These are phyloP conservation scores for Coreoperca whiteheadi DNA, from an alignment of 2,113 vertebrate genomes.

Conservation along the genomic window DNA sequence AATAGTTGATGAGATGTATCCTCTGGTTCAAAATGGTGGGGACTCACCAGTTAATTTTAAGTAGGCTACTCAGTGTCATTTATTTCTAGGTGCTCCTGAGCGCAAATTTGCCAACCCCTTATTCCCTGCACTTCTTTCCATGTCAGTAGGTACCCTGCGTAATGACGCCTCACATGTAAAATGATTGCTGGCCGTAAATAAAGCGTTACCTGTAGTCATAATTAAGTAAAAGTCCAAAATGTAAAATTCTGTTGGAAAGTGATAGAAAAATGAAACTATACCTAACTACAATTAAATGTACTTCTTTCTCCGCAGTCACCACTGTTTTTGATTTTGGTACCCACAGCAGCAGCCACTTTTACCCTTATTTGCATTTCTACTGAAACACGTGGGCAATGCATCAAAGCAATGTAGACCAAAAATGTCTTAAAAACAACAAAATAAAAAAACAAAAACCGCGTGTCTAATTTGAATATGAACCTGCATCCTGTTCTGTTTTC, in stretches of 20 bases:
- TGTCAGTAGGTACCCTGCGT: background rate
- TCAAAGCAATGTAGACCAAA: constrained; percentile 11
- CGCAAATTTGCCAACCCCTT: background rate
- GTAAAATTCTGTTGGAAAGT: background rate
- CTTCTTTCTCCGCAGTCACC: background rate
- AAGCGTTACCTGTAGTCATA: background rate
- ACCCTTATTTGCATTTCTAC: constrained; percentile 10
- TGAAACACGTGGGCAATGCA: constrained; percentile 2
- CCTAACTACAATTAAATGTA: background rate
- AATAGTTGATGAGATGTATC: background rate
- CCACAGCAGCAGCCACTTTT: background rate
- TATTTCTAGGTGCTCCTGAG: background rate
- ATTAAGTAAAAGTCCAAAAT: background rate
- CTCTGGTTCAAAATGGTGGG: too few relatives aligned
- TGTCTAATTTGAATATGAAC: constrained; percentile 44
- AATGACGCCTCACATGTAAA: background rate
- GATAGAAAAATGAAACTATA: background rate
- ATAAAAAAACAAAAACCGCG: background rate
- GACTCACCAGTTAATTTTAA: background rate
- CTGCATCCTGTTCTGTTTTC: constrained; percentile 48
- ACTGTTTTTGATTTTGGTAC: background rate
- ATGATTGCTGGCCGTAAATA: background rate
- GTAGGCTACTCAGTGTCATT: background rate
- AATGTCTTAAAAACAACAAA: background rate
- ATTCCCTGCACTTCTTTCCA: background rate